Conservation (phyloP, 2,797 vertebrate genomes). For the Rhabdomys pumilio region DNA sequence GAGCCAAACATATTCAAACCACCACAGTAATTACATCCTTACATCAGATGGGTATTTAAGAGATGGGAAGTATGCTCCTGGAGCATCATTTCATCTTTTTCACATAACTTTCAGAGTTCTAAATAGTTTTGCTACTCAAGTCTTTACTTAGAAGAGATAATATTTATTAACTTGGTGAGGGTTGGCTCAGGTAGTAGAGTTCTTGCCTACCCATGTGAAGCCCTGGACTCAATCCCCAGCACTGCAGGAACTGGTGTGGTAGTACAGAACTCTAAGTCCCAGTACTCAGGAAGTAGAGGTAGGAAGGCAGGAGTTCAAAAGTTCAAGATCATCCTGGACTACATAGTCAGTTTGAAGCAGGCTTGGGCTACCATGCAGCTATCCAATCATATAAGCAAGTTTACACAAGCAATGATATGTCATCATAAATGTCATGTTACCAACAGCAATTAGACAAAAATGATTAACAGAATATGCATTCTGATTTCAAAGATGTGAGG, state of each 20-base stretch:
- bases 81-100: not conserved
- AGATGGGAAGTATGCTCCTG: not conserved
- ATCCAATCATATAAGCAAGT: not conserved
- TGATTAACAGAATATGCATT: not conserved
- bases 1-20: not conserved
- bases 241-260: not conserved
- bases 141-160: not conserved
- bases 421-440: not conserved
- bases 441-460: not conserved
- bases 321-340: not conserved
- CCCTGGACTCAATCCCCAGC: not conserved
- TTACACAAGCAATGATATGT: not conserved
- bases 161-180: not conserved
- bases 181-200: not conserved
- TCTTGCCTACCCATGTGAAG: not conserved
- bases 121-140: not conserved
- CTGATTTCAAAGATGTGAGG: not conserved
- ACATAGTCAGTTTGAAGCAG: no score
- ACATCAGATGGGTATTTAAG: not conserved
- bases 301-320: not conserved
- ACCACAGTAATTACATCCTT: not conserved
- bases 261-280: not conserved
- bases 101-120: not conserved
- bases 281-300: not conserved
- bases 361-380: not conserved